phyloP scores from a whole-genome alignment of 2,797 vertebrate genomes.

The Clarias laeviceps region DNA sequence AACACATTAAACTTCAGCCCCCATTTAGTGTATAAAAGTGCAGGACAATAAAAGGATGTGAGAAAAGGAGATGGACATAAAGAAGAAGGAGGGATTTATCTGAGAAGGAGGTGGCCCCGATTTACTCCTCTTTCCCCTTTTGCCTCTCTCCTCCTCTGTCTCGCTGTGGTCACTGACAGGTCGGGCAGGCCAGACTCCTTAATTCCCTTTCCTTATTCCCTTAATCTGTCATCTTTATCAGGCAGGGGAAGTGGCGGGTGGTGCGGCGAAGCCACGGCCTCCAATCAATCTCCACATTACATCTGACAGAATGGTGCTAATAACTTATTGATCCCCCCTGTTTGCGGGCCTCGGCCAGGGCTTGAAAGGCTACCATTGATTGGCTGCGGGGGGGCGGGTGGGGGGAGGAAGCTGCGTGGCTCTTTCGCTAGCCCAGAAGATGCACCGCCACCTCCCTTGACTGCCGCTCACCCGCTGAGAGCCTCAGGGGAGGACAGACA shows the following conservation, averaged over 20 bases:
- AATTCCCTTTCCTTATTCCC: slow-evolving; percentile 94
- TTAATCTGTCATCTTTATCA: slow-evolving; percentile 99
- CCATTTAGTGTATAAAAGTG: slow-evolving; percentile 26
- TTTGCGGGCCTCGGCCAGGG: slow-evolving; percentile 85
- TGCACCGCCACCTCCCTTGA: slow-evolving; percentile 63
- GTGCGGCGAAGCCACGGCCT: slow-evolving; percentile 81
- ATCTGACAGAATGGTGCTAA: slow-evolving; percentile 99
- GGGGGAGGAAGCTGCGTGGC: slow-evolving; percentile 70
- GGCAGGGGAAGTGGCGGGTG: slow-evolving; percentile 81
- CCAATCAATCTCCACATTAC: slow-evolving; percentile 99
- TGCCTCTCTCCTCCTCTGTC: slow-evolving; percentile 61
- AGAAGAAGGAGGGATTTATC: slow-evolving; percentile 56
- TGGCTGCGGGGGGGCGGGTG: slow-evolving; percentile 81
- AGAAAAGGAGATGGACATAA: slow-evolving; percentile 54
- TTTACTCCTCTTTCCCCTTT: slow-evolving; percentile 30
- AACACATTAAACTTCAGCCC: slow-evolving; percentile 38
- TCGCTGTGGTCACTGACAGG: slow-evolving; percentile 79
- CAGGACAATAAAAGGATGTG: slow-evolving; percentile 47
- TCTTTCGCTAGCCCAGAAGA: slow-evolving; percentile 73
- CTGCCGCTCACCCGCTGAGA: slow-evolving; percentile 69
- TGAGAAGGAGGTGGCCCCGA: slow-evolving; percentile 45
- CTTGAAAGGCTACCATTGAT: slow-evolving; percentile 89
- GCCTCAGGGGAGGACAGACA: slow-evolving; percentile 42
- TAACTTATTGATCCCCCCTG: slow-evolving; percentile 97
- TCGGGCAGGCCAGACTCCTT: slow-evolving; percentile 89